These are phyloP conservation scores for Cyanoramphus novaezelandiae DNA, from an alignment of 2,113 vertebrate genomes.

Conservation along the genomic window DNA sequence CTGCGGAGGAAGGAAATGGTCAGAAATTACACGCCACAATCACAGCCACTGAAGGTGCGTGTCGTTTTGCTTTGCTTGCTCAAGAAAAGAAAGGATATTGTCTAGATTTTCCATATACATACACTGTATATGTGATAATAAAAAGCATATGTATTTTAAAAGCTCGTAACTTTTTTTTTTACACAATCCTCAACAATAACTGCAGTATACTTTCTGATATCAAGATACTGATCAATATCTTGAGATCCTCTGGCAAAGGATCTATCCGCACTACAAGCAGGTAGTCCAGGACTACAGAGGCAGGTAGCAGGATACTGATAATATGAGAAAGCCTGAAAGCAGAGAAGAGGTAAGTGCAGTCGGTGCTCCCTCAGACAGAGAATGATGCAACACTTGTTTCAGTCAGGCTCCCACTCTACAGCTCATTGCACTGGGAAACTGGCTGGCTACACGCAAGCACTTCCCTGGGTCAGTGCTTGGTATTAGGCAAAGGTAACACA, in stretches of 20 bases:
- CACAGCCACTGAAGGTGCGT: not conserved
- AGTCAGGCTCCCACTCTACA: not conserved
- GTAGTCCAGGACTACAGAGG: not conserved
- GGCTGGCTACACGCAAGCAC: not conserved
- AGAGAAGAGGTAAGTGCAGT: not conserved
- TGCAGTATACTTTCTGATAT: not conserved
- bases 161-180: not conserved
- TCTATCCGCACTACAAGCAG: not conserved
- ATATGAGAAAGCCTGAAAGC: not conserved
- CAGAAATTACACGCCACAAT: not conserved
- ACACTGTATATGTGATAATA: accelerated
- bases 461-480: not conserved
- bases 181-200: not conserved
- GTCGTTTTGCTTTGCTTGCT: not conserved
- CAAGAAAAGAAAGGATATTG: not conserved
- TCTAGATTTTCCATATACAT: not conserved
- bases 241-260: not conserved
- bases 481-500: not conserved
- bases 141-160: not conserved
- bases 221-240: not conserved
- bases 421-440: not conserved
- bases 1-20: slow-evolving; percentile 63
- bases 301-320: not conserved
- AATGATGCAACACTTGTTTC: not conserved
- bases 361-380: not conserved